Evolutionary conservation across 2,888 invertebrate genomes (phyloP).

Genomic region (Drosophila subsilvestris): DNA sequence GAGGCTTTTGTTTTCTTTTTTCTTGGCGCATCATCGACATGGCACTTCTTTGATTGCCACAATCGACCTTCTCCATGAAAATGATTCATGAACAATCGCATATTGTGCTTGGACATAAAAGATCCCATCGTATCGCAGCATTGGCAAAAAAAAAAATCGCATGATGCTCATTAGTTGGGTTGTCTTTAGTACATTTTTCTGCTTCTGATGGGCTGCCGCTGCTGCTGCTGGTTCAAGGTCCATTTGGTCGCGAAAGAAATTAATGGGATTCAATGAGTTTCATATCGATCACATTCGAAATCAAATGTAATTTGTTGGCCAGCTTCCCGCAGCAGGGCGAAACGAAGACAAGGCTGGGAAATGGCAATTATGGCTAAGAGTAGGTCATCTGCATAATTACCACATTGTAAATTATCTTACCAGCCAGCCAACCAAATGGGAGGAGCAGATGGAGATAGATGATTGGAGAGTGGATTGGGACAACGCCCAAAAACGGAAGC

Average conservation of each 20-base stretch:
- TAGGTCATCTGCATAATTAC: conserved; percentile 69
- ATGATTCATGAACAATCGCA: conserved; percentile 29
- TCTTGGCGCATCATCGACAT: not conserved
- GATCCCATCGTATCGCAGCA: conserved; percentile 31
- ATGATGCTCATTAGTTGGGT: conserved; percentile 64
- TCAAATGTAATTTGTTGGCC: conserved; percentile 54
- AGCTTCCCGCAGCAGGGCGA: conserved; percentile 17
- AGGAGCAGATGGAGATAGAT: not conserved
- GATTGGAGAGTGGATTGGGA: conserved; percentile 48
- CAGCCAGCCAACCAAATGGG: not conserved
- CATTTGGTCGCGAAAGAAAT: conserved; percentile 25
- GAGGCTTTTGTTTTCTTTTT: conserved; percentile 1
- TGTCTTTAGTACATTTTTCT: conserved; percentile 35
- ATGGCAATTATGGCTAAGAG: conserved; percentile 56
- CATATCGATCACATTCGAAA: conserved; percentile 42
- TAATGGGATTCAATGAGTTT: conserved; percentile 51
- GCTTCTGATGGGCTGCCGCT: conserved; percentile 31
- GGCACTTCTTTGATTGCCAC: conserved; percentile 10
- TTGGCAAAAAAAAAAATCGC: conserved; percentile 60
- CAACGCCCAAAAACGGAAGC: conserved; percentile 71
- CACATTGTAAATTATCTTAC: conserved; percentile 59
- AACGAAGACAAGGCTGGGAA: conserved; percentile 53
- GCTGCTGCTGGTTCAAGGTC: conserved; percentile 54
- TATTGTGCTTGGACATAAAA: conserved; percentile 22
- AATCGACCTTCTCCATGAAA: conserved; percentile 26